Base-by-base conservation (phyloP, 2,888 invertebrate genomes). In the Nomada fucata region DNA sequence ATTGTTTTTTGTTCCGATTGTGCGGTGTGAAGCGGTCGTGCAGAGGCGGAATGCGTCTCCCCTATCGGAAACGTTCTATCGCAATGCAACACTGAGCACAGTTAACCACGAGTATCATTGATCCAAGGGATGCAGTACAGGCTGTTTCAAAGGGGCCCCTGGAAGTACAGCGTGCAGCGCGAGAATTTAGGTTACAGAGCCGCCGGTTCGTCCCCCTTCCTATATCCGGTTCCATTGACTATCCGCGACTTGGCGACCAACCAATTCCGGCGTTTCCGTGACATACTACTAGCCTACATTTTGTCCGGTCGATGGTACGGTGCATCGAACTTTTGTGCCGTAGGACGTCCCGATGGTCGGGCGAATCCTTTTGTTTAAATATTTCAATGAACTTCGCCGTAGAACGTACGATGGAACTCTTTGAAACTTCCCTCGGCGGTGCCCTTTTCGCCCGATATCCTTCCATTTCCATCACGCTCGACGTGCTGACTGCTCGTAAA, bases 191-290 rank as follows among this genome's bases (percentile, higher is more conserved):
- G 82, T 86, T 80, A 67, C 67, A 74, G 74, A 83, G 83, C 75
- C 29, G 47, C 15, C 57, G 67, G 55, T 75, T 76, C 85, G 64
- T 61, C 23, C 70, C 71, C 52, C 63, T 60, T 67, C 63, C 72
- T 47, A 47, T 53, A 42, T 63, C 60, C 26, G 50, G 55, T 86
- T 77, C 81, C 86, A 84, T 86, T 87, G 83, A 89, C 86, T 79
- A 79, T 82, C 83, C 81, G 72, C 83, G 73, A 89, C 86, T 90
- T 90, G 91, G 90, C 91, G 75, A 64, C 70, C 74, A 76, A 90
- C 86, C 89, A 90, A 86, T 83, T 85, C 71, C 76, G 76, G 71
- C 81, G 79, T 78, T 79, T 72, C 53, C 69, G 53, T 76, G 75
- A 86, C 77, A 82, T 64, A 85, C 73, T 72, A 82, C 65, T 68